A percentile compares a stretch with the other conserved stretches of the same genome.
Evolutionary conservation across 1,140 invertebrate genomes (phyloP).

Genomic region (Pristionchus pacificus): DNA sequence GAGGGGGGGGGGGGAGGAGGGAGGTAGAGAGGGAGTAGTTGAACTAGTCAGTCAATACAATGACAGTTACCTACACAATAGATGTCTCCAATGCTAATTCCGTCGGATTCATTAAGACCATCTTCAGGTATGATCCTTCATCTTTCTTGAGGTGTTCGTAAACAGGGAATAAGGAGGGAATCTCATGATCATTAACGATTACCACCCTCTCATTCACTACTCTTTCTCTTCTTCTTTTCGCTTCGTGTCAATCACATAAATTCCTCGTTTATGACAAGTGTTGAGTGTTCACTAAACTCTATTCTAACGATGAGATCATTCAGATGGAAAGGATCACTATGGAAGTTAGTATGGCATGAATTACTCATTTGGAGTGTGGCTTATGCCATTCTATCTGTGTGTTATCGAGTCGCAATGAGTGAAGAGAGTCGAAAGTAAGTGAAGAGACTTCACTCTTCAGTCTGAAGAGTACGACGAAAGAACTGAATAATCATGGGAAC

Average conservation of each 20-base stretch:
- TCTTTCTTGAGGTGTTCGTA: too few relatives aligned
- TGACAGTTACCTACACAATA: background rate
- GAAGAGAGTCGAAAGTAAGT: background rate
- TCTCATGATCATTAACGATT: too few relatives aligned
- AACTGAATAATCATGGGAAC: too few relatives aligned
- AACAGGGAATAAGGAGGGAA: too few relatives aligned
- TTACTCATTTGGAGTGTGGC: background rate
- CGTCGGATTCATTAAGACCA: background rate
- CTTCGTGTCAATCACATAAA: background rate
- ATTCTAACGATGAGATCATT: too few relatives aligned
- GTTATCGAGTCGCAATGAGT: background rate
- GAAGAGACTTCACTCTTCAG: background rate
- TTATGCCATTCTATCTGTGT: background rate
- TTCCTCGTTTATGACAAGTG: background rate
- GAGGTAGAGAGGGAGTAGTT: background rate
- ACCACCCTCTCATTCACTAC: too few relatives aligned
- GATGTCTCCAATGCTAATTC: background rate
- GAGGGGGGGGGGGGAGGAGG: too few relatives aligned
- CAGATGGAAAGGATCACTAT: background rate
- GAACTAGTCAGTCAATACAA: background rate
- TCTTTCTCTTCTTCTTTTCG: too few relatives aligned
- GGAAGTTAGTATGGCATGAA: background rate
- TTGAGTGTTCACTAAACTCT: too few relatives aligned
- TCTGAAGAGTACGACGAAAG: too few relatives aligned
- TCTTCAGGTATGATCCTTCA: too few relatives aligned